Percentiles rank a stretch among this genome's conserved stretches.
phyloP scores from a whole-genome alignment of 2,113 vertebrate genomes.

The Beaufortia kweichowensis region DNA sequence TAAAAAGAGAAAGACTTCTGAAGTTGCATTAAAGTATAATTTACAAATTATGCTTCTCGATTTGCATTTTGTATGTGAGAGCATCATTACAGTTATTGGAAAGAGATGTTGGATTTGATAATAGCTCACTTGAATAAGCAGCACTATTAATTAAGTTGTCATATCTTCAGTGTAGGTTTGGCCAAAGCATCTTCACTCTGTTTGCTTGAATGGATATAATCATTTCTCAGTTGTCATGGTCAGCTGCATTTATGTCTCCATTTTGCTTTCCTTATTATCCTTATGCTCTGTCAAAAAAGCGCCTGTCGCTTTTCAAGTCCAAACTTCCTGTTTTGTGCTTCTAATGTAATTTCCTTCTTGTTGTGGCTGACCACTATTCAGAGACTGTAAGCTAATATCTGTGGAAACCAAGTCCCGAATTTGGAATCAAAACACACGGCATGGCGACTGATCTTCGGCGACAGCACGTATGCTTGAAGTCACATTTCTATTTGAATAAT shows the following conservation, averaged over 20 bases:
- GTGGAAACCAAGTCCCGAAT: not conserved
- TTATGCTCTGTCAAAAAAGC: slow-evolving; percentile 15
- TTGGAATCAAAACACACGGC: slow-evolving; percentile 12
- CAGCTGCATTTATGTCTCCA: not conserved
- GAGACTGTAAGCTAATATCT: slow-evolving; percentile 15
- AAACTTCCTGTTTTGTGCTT: not conserved
- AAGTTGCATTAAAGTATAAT: slow-evolving; percentile 34
- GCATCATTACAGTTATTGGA: slow-evolving; percentile 28
- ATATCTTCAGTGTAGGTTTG: slow-evolving; percentile 25
- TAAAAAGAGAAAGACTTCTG: slow-evolving; percentile 8
- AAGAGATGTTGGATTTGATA: slow-evolving; percentile 26
- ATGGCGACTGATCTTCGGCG: not conserved
- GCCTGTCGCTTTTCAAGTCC: not conserved
- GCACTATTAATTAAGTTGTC: slow-evolving; percentile 31
- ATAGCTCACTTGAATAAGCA: slow-evolving; percentile 13
- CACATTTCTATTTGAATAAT: slow-evolving; percentile 13
- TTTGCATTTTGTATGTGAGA: slow-evolving; percentile 25
- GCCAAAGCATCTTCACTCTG: slow-evolving; percentile 13
- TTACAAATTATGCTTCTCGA: slow-evolving; percentile 28
- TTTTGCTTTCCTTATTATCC: not conserved
- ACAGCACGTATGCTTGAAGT: slow-evolving; percentile 1
- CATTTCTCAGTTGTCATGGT: slow-evolving; percentile 28
- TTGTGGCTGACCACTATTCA: slow-evolving; percentile 9
- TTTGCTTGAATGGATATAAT: slow-evolving; percentile 34
- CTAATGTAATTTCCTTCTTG: slow-evolving; percentile 17